These are phyloP conservation scores for Terebella lapidaria DNA, from an alignment of 2,888 invertebrate species.

Conservation along the genomic window DNA sequence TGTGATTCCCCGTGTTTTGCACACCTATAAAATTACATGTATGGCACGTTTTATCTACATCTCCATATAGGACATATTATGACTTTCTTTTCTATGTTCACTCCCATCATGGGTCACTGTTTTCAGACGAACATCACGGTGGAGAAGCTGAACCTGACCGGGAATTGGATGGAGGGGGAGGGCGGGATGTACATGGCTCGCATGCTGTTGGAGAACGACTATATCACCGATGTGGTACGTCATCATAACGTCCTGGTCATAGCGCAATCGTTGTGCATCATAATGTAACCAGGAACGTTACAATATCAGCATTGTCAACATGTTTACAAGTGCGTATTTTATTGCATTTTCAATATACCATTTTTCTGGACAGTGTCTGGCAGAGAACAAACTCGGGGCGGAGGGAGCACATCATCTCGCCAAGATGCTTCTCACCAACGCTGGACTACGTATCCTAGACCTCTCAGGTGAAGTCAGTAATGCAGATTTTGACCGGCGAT, in stretches of 20 bases:
- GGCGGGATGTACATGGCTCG: slow-evolving; percentile 30
- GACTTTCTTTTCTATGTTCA: too few relatives aligned
- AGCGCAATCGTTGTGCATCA: too few relatives aligned
- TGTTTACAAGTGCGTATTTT: neutral
- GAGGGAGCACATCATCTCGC: slow-evolving; percentile 38
- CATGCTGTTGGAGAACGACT: slow-evolving; percentile 37
- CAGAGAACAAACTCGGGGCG: slow-evolving; percentile 46
- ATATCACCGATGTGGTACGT: slow-evolving; percentile 36
- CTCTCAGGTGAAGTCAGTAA: slow-evolving; percentile 44
- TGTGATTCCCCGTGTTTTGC: too few relatives aligned
- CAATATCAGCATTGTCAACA: neutral
- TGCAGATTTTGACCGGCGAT: too few relatives aligned
- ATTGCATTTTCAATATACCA: too few relatives aligned
- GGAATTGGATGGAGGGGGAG: slow-evolving; percentile 35
- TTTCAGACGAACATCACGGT: slow-evolving; percentile 20
- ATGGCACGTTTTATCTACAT: too few relatives aligned
- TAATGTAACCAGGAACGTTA: too few relatives aligned
- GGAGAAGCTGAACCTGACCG: slow-evolving; percentile 35
- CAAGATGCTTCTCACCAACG: slow-evolving; percentile 41
- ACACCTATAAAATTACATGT: too few relatives aligned
- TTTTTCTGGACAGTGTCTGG: slow-evolving; percentile 32
- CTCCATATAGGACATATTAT: too few relatives aligned
- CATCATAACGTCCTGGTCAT: too few relatives aligned
- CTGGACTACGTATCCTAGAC: slow-evolving; percentile 38
- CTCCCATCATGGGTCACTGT: too few relatives aligned